Conservation (phyloP, 2,888 invertebrate species). For the Thera britannica region DNA sequence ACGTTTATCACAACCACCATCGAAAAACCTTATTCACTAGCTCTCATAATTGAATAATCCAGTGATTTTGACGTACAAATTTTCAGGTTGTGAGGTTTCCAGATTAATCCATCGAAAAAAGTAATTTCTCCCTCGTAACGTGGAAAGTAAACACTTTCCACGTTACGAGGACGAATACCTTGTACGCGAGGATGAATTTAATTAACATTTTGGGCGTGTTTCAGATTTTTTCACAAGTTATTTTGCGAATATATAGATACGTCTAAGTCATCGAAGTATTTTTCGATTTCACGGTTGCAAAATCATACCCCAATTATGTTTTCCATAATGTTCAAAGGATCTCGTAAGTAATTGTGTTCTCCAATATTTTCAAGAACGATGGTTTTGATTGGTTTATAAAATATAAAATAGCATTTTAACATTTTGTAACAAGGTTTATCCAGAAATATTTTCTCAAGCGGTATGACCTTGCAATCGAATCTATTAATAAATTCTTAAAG, state of each 20-base stretch:
- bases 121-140: slow-evolving; percentile 4
- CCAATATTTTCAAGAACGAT: background rate
- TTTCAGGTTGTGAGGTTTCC: background rate
- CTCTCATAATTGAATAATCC: slow-evolving; percentile 1
- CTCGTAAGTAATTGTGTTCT: background rate
- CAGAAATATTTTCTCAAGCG: background rate
- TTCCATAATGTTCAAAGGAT: slow-evolving; percentile 8
- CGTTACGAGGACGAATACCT: slow-evolving; percentile 8
- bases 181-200: slow-evolving; percentile 11
- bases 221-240: slow-evolving; percentile 6
- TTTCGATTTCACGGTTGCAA: slow-evolving; percentile 5
- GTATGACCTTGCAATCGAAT: background rate
- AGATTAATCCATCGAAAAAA: slow-evolving; percentile 12
- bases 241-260: background rate
- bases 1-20: no score
- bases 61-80: background rate
- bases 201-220: slow-evolving; percentile 14
- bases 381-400: background rate
- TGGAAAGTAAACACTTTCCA: no score
- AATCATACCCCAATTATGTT: slow-evolving; percentile 7
- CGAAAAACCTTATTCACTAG: background rate
- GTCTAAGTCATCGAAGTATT: slow-evolving; percentile 2
- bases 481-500: background rate
- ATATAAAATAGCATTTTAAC: background rate
- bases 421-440: background rate